These are phyloP conservation scores for Microctonus hyperodae DNA, from an alignment of 2,888 invertebrate genomes.

Conservation along the genomic window DNA sequence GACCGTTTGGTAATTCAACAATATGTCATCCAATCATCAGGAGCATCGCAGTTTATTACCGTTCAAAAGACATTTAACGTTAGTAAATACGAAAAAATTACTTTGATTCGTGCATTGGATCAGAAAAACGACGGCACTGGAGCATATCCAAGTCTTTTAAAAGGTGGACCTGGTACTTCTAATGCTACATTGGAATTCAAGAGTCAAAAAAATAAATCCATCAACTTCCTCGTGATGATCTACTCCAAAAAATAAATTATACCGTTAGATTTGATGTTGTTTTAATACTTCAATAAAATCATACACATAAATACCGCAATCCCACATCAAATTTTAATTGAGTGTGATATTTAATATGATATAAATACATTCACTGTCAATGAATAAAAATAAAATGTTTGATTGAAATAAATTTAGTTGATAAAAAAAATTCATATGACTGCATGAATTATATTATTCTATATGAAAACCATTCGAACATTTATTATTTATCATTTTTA, in stretches of 20 bases:
- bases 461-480: too few species aligned
- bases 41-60: slow-evolving; percentile 43
- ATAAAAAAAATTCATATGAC: too few species aligned
- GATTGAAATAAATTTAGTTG: too few species aligned
- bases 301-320: too few species aligned
- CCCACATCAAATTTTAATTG: too few species aligned
- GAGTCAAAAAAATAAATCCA: slow-evolving; percentile 58
- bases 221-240: slow-evolving; percentile 53
- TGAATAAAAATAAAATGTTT: too few species aligned
- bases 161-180: slow-evolving; percentile 57
- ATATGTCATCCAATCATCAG: slow-evolving; percentile 44
- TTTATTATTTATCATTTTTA: too few species aligned
- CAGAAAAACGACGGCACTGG: slow-evolving; percentile 59
- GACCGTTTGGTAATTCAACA: slow-evolving; percentile 33
- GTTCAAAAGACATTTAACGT: slow-evolving; percentile 43
- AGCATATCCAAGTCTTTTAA: slow-evolving; percentile 56
- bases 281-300: too few species aligned
- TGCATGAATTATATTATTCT: too few species aligned
- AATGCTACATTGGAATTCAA: slow-evolving; percentile 58
- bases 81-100: slow-evolving; percentile 45
- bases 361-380: too few species aligned
- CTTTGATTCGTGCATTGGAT: slow-evolving; percentile 57
- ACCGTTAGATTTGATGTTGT: not conserved
- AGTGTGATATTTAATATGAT: too few species aligned
- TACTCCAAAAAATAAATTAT: slow-evolving; percentile 29